Evolutionary conservation across 2,113 vertebrate species (phyloP).

Genomic region (Nothocercus nigrocapillus): DNA sequence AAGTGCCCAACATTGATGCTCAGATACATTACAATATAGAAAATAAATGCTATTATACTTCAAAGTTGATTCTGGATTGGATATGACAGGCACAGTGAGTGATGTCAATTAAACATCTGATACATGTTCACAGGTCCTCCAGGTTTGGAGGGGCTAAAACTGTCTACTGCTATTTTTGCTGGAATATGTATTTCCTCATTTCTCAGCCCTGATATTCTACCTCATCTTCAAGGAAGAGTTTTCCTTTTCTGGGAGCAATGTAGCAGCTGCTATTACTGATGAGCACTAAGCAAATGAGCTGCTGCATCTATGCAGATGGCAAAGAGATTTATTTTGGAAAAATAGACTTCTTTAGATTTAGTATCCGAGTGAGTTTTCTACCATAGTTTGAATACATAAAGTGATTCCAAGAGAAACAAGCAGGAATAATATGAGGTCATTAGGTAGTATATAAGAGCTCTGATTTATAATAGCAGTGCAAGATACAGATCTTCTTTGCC

Average conservation of each 20-base stretch:
- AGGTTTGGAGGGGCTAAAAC: background rate
- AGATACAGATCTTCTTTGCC: background rate
- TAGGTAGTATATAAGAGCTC: background rate
- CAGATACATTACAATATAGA: background rate
- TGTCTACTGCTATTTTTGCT: background rate
- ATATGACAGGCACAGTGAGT: background rate
- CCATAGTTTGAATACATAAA: background rate
- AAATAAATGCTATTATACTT: background rate
- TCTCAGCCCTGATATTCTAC: background rate
- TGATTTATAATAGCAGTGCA: background rate
- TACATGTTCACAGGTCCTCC: fast-evolving
- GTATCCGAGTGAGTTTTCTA: background rate
- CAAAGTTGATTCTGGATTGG: background rate
- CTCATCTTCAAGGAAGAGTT: background rate
- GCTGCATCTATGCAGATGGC: background rate
- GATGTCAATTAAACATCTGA: background rate
- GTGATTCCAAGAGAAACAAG: background rate
- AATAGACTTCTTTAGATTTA: background rate
- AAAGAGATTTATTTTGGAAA: background rate
- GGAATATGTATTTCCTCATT: background rate
- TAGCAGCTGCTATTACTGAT: background rate
- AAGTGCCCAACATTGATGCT: fast-evolving
- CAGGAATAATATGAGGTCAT: background rate
- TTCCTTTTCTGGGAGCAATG: background rate
- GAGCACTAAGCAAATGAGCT: background rate